These are phyloP conservation scores for Microctenopoma steveboyesi DNA, from an alignment of 2,797 vertebrate genomes.

Conservation along the genomic window DNA sequence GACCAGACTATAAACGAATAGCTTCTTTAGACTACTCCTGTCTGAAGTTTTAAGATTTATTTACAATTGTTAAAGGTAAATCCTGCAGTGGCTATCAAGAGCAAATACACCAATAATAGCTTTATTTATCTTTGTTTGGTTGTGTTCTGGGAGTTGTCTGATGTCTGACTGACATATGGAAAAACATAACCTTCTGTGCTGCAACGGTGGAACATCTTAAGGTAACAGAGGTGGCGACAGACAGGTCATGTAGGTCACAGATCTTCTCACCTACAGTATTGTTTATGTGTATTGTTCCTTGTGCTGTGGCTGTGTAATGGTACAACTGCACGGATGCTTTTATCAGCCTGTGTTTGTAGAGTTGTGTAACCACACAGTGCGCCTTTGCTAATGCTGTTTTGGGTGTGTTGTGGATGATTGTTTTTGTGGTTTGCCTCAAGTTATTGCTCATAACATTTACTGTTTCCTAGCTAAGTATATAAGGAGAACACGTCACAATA, in stretches of 20 bases:
- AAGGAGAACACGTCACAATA: background rate
- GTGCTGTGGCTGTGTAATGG: background rate
- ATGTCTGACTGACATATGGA: background rate
- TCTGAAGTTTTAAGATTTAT: background rate
- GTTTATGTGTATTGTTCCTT: background rate
- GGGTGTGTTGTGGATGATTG: constrained; percentile 43
- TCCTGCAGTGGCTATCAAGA: too few species aligned
- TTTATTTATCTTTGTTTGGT: background rate
- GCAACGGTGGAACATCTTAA: constrained; percentile 32
- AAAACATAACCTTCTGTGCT: constrained; percentile 3
- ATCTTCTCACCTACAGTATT: background rate
- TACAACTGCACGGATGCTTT: background rate
- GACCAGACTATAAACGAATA: too few species aligned
- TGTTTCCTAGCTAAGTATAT: background rate
- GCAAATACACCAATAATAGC: background rate
- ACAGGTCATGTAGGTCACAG: constrained; percentile 12
- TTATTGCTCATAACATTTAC: constrained; percentile 32
- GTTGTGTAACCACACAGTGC: constrained; percentile 13
- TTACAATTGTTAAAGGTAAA: too few species aligned
- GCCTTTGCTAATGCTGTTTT: constrained; percentile 19
- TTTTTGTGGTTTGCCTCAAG: constrained; percentile 28
- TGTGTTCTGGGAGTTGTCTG: background rate
- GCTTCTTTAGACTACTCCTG: background rate
- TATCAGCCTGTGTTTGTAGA: constrained; percentile 13
- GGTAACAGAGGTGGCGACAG: constrained; percentile 22